These are phyloP conservation scores for Clarias pachynema DNA, from an alignment of 2,797 vertebrate species.

Conservation along the genomic window DNA sequence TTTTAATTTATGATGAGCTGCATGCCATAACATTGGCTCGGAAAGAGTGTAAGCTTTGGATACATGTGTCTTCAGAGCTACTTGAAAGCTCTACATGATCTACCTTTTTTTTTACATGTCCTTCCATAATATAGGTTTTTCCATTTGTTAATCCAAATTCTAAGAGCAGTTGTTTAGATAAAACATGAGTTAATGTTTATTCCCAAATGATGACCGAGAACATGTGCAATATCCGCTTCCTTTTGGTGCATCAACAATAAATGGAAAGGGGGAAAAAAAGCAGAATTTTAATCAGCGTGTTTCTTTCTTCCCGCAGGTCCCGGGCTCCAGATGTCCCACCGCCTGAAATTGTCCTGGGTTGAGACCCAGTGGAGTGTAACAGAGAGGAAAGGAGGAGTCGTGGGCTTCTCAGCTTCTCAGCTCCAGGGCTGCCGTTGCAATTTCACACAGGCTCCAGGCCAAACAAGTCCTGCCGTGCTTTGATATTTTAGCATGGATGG, in stretches of 20 bases:
- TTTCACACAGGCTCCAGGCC: slow-evolving; percentile 63
- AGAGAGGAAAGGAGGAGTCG: slow-evolving; percentile 68
- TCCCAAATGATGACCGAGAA: no score
- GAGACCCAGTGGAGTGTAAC: slow-evolving; percentile 77
- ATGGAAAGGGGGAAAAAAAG: neutral
- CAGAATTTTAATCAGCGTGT: slow-evolving; percentile 5
- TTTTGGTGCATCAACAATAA: neutral
- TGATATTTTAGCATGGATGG: slow-evolving; percentile 82
- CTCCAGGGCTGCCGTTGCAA: slow-evolving; percentile 63
- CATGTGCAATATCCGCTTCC: neutral
- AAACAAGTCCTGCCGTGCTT: slow-evolving; percentile 70
- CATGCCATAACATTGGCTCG: neutral
- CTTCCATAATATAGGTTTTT: neutral
- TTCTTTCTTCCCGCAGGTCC: slow-evolving; percentile 66
- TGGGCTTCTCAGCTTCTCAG: slow-evolving; percentile 51
- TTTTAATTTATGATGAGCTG: neutral
- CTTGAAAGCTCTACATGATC: neutral
- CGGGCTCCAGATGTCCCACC: slow-evolving; percentile 78
- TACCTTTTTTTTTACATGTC: neutral
- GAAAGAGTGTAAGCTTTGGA: neutral
- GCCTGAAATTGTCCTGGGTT: slow-evolving; percentile 68
- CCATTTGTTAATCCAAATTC: neutral
- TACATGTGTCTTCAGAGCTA: neutral
- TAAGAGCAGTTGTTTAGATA: neutral
- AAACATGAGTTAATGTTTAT: neutral